Evolutionary conservation across 2,113 vertebrate genomes (phyloP).

Genomic region (Anoura caudifer): DNA sequence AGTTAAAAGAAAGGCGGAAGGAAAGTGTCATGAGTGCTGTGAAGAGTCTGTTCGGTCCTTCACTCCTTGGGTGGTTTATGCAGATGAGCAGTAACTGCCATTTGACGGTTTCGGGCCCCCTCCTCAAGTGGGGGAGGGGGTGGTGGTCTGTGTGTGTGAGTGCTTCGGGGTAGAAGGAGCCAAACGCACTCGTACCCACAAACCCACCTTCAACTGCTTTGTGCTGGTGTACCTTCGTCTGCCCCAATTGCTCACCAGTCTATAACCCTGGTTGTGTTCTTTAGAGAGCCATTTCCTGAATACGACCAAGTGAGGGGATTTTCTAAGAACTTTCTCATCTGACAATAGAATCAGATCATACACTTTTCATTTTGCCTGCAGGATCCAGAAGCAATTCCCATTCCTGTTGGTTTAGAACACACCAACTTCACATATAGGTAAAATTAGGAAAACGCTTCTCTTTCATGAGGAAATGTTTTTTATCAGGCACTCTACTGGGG

Average conservation of each 20-base stretch:
- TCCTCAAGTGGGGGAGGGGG: neutral
- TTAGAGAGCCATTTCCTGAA: neutral
- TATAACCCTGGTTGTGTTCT: neutral
- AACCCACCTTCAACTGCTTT: neutral
- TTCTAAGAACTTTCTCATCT: neutral
- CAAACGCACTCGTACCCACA: neutral
- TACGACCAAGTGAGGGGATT: neutral
- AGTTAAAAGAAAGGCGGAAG: neutral
- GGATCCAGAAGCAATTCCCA: neutral
- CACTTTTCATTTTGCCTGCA: conserved; percentile 27
- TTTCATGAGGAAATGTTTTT: neutral
- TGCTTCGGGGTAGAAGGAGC: rapidly evolving
- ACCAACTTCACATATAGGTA: conserved; percentile 2
- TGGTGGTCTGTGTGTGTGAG: neutral
- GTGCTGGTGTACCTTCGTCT: neutral
- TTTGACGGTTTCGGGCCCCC: neutral
- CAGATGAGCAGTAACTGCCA: neutral
- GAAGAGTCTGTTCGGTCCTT: neutral
- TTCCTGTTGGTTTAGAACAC: conserved; percentile 14
- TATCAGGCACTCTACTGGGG: conserved; percentile 26
- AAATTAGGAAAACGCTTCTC: conserved; percentile 52
- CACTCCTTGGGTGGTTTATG: neutral
- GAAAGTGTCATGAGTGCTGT: neutral
- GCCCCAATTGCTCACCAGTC: neutral
- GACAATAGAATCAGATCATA: neutral